Percentiles rank a stretch among this genome's conserved stretches.
Evolutionary conservation across 2,797 vertebrate genomes (phyloP).

Genomic region (Tangara arthus): DNA sequence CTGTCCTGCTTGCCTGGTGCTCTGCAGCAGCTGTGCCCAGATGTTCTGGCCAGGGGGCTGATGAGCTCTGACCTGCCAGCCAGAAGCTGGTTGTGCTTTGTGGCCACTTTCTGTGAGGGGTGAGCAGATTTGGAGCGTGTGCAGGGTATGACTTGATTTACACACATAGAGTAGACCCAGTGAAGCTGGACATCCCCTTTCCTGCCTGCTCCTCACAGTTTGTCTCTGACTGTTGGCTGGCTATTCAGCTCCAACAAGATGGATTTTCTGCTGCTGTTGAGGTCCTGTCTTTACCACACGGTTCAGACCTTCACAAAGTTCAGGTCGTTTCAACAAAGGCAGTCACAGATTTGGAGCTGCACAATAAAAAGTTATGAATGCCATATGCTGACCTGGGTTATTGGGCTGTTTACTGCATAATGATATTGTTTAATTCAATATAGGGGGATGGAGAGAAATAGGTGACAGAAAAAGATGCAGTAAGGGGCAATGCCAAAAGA

Average conservation of each 20-base stretch:
- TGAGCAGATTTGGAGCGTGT: background rate
- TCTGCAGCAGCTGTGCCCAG: background rate
- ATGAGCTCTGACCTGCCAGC: background rate
- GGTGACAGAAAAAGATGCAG: background rate
- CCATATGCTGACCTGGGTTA: background rate
- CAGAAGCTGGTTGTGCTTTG: background rate
- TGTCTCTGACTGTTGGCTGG: background rate
- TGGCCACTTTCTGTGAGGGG: rapidly evolving
- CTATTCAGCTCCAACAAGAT: background rate
- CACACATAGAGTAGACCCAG: rapidly evolving
- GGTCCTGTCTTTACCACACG: background rate
- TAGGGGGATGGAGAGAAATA: background rate
- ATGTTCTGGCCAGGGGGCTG: background rate
- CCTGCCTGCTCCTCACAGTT: background rate
- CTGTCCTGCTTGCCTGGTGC: background rate
- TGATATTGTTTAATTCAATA: background rate
- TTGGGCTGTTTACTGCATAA: background rate
- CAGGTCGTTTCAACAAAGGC: background rate
- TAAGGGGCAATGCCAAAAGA: background rate
- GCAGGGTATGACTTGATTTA: background rate
- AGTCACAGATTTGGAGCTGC: background rate
- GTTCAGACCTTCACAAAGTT: background rate
- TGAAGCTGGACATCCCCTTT: background rate
- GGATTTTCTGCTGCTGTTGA: background rate
- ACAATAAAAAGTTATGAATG: conserved; percentile 1